Base-by-base conservation (phyloP, 1,140 invertebrate genomes). In the Centruroides vittatus region DNA sequence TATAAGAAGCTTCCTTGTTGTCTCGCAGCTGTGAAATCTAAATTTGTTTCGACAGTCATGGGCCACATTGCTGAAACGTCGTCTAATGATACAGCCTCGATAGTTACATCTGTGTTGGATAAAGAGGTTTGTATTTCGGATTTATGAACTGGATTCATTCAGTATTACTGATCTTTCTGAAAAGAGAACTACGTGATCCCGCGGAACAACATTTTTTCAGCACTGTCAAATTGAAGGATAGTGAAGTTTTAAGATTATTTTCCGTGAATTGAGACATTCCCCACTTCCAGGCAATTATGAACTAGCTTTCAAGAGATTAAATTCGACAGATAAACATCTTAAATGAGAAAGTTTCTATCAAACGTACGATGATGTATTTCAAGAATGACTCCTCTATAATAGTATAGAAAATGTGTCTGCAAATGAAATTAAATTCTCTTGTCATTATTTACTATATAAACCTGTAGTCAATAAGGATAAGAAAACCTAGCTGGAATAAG, bases 111-210 rank as follows among this genome's bases (percentile, higher is more conserved):
- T 3, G 63, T 71, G 63, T 65, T 70, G 47, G 41, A 60, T 1
- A 57, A 41, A 10, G 50, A 65, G 8, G 59, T 61, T 2, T 49
- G 65, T 11, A 58, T 73, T 35, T 57, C 63, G 0, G 67, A 74
- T 46, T 67, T 76, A n/a, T 76, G 74, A 71, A 53, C 52, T 76
- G 35, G 74, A 75, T 56, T 64, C 67, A 23, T 35, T 75, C 5
- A 73, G 73, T 36, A 74, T 75, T 49, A 52, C 7, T 9, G 71
- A 76, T 61, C 71, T 71, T 0, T 58, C 61, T 12, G 65, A 69
- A 62, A 70, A 66, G 50, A 59, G 65, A 61, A 58, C 67, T 46
- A 68, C 50, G 70, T 59, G 61, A 64, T 23, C 66, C 59, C 12
- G 67, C 65, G 0, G 61, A 63, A 49, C 60, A 65, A 11, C 60